Evolutionary conservation across 2,888 invertebrate species (phyloP), one percentile per base, ranked within the genome.

Genomic region (Drosophila affinis): DNA sequence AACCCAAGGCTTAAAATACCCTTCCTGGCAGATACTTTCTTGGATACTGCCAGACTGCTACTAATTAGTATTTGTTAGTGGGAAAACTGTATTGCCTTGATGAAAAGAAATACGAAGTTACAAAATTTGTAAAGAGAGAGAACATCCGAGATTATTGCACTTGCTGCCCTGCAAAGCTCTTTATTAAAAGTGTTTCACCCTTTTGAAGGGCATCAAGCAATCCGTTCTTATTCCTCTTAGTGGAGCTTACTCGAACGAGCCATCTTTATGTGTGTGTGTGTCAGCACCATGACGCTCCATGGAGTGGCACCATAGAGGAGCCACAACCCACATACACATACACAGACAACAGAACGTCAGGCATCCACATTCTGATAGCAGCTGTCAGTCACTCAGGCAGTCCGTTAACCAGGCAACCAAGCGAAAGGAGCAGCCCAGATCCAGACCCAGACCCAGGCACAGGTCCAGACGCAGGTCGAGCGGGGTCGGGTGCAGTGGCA

Each of bases 311-410:
- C 59, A 45, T 49, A 21, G 46, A 27, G 21, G 34, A 57, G 51
- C 67, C 67, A 53, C 52, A 67, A 58, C 53, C 27, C 63, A 17
- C 45, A 44, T 21, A 7, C 17, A 55, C 53, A 54, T 46, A 27
- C 53, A 24, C 62, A 54, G 55, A 34, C 51, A 21, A 55, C 47
- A 32, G 49, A 55, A 63, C 65, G 70, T 59, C 62, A 68, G 68
- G 55, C 51, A 29, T 51, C 53, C 65, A 64, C 70, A 75, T 65
- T 72, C 59, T 72, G 77, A 81, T 77, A 78, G 69, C 77, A 74
- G 75, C 83, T 73, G 78, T 70, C 77, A 83, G 86, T 87, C 82
- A 87, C 75, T 82, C 86, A 70, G 75, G 85, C 87, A 67, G 72
- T 72, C 73, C 59, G 73, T 73, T 74, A 72, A 74, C 75, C 73